These are phyloP conservation scores for Polyommatus iphigenia DNA, from an alignment of 2,888 invertebrate genomes.

Conservation along the genomic window DNA sequence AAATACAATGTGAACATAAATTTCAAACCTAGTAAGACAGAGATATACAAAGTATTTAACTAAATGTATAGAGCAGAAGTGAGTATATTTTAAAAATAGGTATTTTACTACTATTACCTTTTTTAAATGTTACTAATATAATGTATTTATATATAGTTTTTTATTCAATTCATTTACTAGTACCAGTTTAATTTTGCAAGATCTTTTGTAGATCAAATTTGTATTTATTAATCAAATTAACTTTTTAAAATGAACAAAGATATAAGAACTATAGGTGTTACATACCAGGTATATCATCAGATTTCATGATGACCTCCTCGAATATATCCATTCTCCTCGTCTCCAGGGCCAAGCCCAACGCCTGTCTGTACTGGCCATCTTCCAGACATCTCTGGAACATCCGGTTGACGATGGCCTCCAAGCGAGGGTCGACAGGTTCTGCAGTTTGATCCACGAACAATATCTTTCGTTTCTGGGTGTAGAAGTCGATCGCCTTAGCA, in stretches of 20 bases:
- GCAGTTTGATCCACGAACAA: slow-evolving; percentile 84
- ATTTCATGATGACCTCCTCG: slow-evolving; percentile 93
- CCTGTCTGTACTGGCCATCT: slow-evolving; percentile 96
- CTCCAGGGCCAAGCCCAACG: slow-evolving; percentile 97
- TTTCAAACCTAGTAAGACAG: no score
- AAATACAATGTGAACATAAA: not conserved
- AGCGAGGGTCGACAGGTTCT: slow-evolving; percentile 87
- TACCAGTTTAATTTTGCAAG: not conserved
- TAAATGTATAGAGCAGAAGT: no score
- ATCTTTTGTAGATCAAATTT: not conserved
- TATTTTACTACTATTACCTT: no score
- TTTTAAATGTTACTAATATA: no score
- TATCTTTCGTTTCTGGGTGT: slow-evolving; percentile 92
- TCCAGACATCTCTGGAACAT: slow-evolving; percentile 98
- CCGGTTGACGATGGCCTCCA: slow-evolving; percentile 96
- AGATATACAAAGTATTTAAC: no score
- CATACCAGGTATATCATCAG: slow-evolving; percentile 89
- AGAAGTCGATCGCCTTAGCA: slow-evolving; percentile 98
- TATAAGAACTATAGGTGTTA: no score
- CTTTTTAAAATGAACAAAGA: no score
- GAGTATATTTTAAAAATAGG: no score
- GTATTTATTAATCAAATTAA: no score
- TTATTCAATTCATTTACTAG: not conserved
- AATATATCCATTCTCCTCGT: slow-evolving; percentile 98
- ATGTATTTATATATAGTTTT: no score